These are phyloP conservation scores for Agonopterix alstromeriana DNA, from an alignment of 2,888 invertebrate species.

Conservation along the genomic window DNA sequence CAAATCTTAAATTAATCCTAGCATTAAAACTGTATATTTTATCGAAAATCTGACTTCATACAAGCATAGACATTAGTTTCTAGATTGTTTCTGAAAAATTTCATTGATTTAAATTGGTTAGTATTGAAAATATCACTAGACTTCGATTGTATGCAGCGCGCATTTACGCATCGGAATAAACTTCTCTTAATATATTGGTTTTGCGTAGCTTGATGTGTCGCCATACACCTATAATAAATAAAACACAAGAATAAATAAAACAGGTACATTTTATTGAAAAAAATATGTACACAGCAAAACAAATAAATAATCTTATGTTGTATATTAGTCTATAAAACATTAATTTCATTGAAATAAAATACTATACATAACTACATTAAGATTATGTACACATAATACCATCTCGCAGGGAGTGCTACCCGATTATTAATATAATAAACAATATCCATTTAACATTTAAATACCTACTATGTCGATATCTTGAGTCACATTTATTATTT, in stretches of 20 bases:
- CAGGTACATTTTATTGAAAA: slow-evolving; percentile 77
- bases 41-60: too few relatives aligned
- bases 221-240: neutral
- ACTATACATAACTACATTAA: slow-evolving; percentile 74
- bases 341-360: slow-evolving; percentile 76
- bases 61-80: too few relatives aligned
- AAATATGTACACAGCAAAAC: slow-evolving; percentile 78
- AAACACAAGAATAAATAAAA: slow-evolving; percentile 46
- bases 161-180: too few relatives aligned
- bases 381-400: slow-evolving; percentile 76
- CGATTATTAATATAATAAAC: slow-evolving; percentile 64
- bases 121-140: too few relatives aligned
- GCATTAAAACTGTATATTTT: too few relatives aligned
- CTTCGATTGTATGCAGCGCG: too few relatives aligned
- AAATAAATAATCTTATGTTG: slow-evolving; percentile 77
- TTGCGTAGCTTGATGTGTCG: too few relatives aligned
- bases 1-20: too few relatives aligned
- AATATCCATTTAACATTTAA: slow-evolving; percentile 68
- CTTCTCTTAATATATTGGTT: too few relatives aligned
- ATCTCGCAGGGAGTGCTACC: slow-evolving; percentile 58
- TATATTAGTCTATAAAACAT: slow-evolving; percentile 78
- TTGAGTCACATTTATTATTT: slow-evolving; percentile 59
- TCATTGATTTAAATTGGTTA: too few relatives aligned
- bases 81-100: too few relatives aligned
- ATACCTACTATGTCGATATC: slow-evolving; percentile 59